Conservation (phyloP, 2,888 invertebrate genomes). For the Nomada fabriciana region DNA sequence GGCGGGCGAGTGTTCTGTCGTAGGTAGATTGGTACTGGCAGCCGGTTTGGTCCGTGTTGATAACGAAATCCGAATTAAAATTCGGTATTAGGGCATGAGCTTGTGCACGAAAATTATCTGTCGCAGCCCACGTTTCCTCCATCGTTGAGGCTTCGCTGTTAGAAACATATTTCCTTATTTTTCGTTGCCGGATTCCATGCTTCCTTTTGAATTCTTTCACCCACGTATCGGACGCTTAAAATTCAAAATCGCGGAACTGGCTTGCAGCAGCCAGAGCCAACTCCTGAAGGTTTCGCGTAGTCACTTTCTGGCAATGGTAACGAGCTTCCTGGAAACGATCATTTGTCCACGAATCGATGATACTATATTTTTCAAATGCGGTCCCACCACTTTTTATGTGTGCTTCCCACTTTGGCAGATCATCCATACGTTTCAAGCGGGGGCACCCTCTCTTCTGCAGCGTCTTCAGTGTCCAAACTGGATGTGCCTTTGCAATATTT, state of each 20-base stretch:
- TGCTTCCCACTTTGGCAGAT: background rate
- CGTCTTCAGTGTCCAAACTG: background rate
- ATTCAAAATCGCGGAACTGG: background rate
- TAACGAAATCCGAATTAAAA: no score
- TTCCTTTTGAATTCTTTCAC: background rate
- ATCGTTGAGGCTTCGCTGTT: no score
- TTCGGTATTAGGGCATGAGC: no score
- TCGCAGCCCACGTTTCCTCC: no score
- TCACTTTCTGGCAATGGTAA: background rate
- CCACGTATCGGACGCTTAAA: background rate
- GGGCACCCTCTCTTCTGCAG: background rate
- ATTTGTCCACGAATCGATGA: background rate
- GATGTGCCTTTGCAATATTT: background rate
- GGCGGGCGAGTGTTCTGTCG: no score
- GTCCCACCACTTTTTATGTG: background rate
- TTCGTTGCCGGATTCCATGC: background rate
- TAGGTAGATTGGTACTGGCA: no score
- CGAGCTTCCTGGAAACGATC: background rate
- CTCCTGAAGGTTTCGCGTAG: constrained; percentile 5
- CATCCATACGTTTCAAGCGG: background rate
- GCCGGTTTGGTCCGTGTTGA: no score
- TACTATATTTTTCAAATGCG: background rate
- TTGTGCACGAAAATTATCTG: no score
- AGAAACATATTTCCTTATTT: background rate
- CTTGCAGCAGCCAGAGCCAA: background rate